Evolutionary conservation across 1,140 invertebrate species (phyloP), one percentile per base, ranked within the genome.

Genomic region (Procambarus clarkii): DNA sequence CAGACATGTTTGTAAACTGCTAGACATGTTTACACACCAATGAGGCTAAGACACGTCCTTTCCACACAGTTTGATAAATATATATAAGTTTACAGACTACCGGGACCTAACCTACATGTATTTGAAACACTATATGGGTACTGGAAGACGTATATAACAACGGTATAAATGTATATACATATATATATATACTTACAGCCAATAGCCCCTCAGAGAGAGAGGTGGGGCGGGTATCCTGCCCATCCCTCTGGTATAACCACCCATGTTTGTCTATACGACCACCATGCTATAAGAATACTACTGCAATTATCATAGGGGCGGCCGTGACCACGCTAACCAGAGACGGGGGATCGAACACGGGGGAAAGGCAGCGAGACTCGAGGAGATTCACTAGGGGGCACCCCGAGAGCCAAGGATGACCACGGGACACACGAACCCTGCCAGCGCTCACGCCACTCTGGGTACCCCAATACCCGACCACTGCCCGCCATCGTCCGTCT

Each of bases 361-460:
- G 15, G 21, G 69, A 1, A 21, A 74, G n/a, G 8, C n/a, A 34
- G 69, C n/a, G 69, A 74, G 69, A 74, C n/a, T 8, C n/a, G n/a
- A 74, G 34, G 34, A 54, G 13, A 74, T 74, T 74, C 69, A 74
- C 69, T 74, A 74, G 69, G 24, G 2, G 24, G 21, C 69, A 74
- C 69, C 69, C 69, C 15, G 4, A 21, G 4, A 21, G 15, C 69
- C 60, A 64, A 69, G 64, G 69, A 24, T 34, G 69, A 74, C 69
- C n/a, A 64, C 60, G 69, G 24, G 69, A 74, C 69, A 34, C 4
- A 74, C 69, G 5, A 34, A 34, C 24, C 69, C 69, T 5, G 21
- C 69, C 69, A 74, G 69, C 7, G n/a, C 69, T 74, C n/a, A 24
- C 8, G n/a, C 69, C 69, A 74, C 69, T 74, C 69, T 74, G n/a